Base-by-base conservation (phyloP, 1,140 invertebrate genomes). In the Phortica variegata region DNA sequence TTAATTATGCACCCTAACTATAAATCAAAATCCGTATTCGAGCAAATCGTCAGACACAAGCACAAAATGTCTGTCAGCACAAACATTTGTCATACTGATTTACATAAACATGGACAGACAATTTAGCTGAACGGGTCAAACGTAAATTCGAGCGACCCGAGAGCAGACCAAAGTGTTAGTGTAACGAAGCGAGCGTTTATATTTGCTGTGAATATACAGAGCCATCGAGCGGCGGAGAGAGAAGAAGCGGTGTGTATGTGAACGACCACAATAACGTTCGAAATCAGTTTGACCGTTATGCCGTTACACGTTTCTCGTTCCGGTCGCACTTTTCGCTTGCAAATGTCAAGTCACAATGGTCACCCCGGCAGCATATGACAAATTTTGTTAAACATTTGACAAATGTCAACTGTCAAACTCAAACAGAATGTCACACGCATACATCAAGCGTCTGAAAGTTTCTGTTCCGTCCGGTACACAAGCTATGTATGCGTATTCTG, bases 31-130 rank as follows among this genome's bases (percentile, higher is more conserved):
- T 58, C 62, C 45, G 47, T 40, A 47, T 48, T 47, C 43, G 12
- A 34, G 18, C 41, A 19, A 38, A 33, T 43, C 37, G 19, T 23
- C 34, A 33, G 23, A 26, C 23, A n/a, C n/a, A n/a, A n/a, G n/a
- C n/a, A n/a, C n/a, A n/a, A 26, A 26, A 26, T 34, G 31, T 57
- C 45, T 56, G 62, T 65, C 62, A 56, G 66, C 62, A 65, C 62
- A 65, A 66, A 65, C 63, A 66, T 68, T 66, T 66, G 65, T 66
- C 63, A 66, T 60, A 61, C 53, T 68, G 63, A 66, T 66, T 66
- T 66, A 57, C 63, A 66, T 66, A 66, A 66, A 68, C 52, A 53
- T 49, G 53, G 48, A 46, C 47, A 43, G 47, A 52, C 41, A 46
- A 17, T 29, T n/a, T n/a, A n/a, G n/a, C n/a, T n/a, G n/a, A n/a